These are phyloP conservation scores for Conomelus anceps DNA, from an alignment of 2,888 invertebrate genomes.

Conservation along the genomic window DNA sequence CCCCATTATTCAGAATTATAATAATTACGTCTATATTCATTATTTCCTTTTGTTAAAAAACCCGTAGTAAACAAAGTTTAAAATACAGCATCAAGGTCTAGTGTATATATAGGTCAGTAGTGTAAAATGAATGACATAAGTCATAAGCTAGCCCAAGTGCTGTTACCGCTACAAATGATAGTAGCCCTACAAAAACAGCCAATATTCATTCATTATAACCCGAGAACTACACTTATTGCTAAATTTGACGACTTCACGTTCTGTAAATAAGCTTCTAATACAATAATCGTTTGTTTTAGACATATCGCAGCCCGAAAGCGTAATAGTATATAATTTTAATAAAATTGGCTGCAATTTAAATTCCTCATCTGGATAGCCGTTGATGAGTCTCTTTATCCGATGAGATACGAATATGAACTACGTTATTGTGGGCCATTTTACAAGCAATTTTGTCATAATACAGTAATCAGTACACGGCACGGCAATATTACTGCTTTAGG, in stretches of 20 bases:
- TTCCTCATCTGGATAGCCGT: not conserved
- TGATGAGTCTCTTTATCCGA: not conserved
- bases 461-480: not conserved
- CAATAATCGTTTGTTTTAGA: not conserved
- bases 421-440: not conserved
- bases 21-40: too few species aligned
- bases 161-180: not conserved
- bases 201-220: not conserved
- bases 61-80: not conserved
- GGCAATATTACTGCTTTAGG: not conserved
- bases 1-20: too few species aligned
- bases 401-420: not conserved
- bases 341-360: not conserved
- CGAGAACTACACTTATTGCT: not conserved
- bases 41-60: too few species aligned
- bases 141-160: not conserved
- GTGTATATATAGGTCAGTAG: not conserved
- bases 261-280: not conserved
- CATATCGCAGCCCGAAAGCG: not conserved
- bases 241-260: not conserved
- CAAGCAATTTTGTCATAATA: not conserved
- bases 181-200: not conserved
- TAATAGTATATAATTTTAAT: not conserved
- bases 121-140: not conserved
- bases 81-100: not conserved